These are phyloP conservation scores for Dione juno DNA, from an alignment of 2,888 invertebrate genomes.

Conservation along the genomic window DNA sequence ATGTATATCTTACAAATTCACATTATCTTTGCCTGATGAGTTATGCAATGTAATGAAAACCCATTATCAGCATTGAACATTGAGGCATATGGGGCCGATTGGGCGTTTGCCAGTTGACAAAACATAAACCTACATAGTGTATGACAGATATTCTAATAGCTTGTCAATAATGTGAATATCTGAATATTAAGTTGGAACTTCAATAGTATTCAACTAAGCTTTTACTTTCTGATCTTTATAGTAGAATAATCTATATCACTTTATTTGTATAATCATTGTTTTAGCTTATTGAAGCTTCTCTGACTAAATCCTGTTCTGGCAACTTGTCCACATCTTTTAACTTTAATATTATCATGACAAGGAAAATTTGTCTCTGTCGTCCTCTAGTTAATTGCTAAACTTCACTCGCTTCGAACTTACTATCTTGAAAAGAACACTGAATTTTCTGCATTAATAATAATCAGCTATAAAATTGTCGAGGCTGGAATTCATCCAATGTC, in stretches of 20 bases:
- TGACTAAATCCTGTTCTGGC: not conserved
- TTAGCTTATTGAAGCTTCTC: not conserved
- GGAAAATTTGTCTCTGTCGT: slow-evolving; percentile 61
- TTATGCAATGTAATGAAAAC: slow-evolving; percentile 1
- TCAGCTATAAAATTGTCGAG: slow-evolving; percentile 23
- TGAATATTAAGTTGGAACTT: not conserved
- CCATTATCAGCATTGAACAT: slow-evolving; percentile 14
- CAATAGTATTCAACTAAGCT: not conserved
- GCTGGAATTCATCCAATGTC: not conserved
- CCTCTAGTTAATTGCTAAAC: slow-evolving; percentile 48
- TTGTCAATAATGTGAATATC: not conserved
- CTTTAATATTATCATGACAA: slow-evolving; percentile 46
- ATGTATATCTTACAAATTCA: not conserved
- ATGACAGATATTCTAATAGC: slow-evolving; percentile 17
- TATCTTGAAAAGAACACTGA: slow-evolving; percentile 34
- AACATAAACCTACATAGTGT: slow-evolving; percentile 12
- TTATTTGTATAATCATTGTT: not conserved
- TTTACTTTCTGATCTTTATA: no score
- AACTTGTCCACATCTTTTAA: slow-evolving; percentile 34
- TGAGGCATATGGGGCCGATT: slow-evolving; percentile 5
- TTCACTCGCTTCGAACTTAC: slow-evolving; percentile 38
- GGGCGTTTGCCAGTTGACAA: slow-evolving; percentile 12
- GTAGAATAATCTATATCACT: not conserved
- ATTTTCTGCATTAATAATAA: slow-evolving; percentile 35
- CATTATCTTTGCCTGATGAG: not conserved